Evolutionary conservation across 2,888 invertebrate genomes (phyloP).

Genomic region (Strigamia maritima): DNA sequence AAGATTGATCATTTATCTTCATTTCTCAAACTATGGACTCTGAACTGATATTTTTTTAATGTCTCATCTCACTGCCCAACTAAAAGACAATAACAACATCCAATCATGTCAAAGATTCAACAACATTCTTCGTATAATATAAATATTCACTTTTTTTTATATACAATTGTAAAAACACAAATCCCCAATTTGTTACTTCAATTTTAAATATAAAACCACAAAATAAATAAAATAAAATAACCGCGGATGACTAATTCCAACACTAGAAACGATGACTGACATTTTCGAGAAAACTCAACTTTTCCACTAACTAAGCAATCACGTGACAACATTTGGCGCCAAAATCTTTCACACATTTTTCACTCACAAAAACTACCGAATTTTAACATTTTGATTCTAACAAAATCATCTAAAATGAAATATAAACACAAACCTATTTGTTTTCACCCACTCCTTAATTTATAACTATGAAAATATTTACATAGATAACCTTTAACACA

Average conservation of each 20-base stretch:
- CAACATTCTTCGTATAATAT: background rate
- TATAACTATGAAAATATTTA: background rate
- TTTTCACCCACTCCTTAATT: background rate
- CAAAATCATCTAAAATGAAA: background rate
- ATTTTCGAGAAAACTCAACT: background rate
- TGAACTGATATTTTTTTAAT: constrained; percentile 13
- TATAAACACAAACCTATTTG: background rate
- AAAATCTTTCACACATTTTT: background rate
- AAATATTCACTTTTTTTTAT: background rate
- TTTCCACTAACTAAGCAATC: background rate
- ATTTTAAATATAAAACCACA: no score
- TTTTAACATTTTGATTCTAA: background rate
- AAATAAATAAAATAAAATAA: no score
- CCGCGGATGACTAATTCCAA: no score
- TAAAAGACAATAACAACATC: constrained; percentile 24
- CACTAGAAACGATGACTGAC: no score
- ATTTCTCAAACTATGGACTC: constrained; percentile 1
- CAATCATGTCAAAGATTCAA: constrained; percentile 9
- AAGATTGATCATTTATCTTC: background rate
- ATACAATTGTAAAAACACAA: background rate
- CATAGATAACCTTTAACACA: background rate
- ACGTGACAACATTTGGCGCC: background rate
- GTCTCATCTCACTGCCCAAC: constrained; percentile 30
- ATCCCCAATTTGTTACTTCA: no score
- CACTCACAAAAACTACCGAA: background rate